Evolutionary conservation across 2,113 vertebrate species (phyloP), one percentile per base, ranked within the genome.

Genomic region (Triplophysa dalaica): DNA sequence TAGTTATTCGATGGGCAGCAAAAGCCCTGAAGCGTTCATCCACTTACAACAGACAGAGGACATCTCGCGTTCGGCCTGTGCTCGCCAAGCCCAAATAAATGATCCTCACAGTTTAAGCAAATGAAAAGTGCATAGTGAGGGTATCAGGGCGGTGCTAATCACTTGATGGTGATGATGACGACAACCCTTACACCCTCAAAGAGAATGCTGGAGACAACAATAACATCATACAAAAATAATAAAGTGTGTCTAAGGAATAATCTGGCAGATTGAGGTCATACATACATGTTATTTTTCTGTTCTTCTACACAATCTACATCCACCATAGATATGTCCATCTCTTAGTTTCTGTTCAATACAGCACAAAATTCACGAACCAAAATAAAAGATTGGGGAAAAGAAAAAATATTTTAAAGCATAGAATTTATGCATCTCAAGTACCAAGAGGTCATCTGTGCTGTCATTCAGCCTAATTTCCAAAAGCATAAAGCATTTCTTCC

Each of bases 91-190:
- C 88, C 90, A 88, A 90, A 78, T 69, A 43, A 76, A 89, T 85
- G 90, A 87, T 92, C 91, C 92, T 94, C 91, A 93, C 92, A 93
- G 91, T 92, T 79, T 89, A 86, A 92, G 91, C 90, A 87, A 92
- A 90, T 89, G 73, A 85, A 90, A 93, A 93, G 93, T 94, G 93
- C 93, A 93, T 94, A 92, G 91, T 70, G 90, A 91, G 90, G 88
- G 92, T 89, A 87, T 88, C 86, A 68, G 90, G 90, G 84, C 16
- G 82, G 81, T 85, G 85, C 86, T 81, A 22, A 50, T 84, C 68
- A 2, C 70, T 63, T 4, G 73, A 68, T 81, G 48, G 48, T 52
- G 70, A 67, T 11, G 16, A 33, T 29, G 50, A 75, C 75, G 63
- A 74, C 62, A 50, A 74, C 56, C 69, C 64, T 6, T 77, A 62